Evolutionary conservation across 1,140 invertebrate genomes (phyloP), one percentile per base, ranked within the genome.

Genomic region (Globodera rostochiensis): DNA sequence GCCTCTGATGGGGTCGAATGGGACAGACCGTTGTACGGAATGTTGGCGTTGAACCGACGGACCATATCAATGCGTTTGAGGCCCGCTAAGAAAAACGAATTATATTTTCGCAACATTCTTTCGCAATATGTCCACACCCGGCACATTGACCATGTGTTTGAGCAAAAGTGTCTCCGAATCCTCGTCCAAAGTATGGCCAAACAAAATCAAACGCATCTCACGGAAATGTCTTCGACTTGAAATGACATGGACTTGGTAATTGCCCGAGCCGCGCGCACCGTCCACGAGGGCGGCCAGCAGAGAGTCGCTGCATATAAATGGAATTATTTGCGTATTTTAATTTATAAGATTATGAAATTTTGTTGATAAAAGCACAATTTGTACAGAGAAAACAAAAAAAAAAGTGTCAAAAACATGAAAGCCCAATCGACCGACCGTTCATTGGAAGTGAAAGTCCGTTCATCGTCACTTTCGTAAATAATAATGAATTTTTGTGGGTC

Each of bases 1-100:
- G 74, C 81, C 64, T 98, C 96, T 92, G 96, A 95, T 60, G 95
- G 96, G 70, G 96, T 93, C 86, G 96, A 95, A 91, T 98, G 96
- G 80, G 96, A 93, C 53, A 99, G 93, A 49, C 98, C 97, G 91
- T 95, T 98, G 90, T 99, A 99, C 6, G 97, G 95, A 86, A 98
- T 93, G 90, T 99, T 99, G 70, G 95, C 94, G 91, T 99, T 99
- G 90, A 99, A 99, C 84, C 97, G 91, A 79, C 94, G 93, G 4
- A 98, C 93, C 70, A 92, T 90, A 77, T 93, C 92, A 82, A 90
- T 86, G 82, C 93, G 92, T 80, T 94, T 94, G 90, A 96, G 94
- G 36, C 92, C 91, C 57, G 92, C 93, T 87, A 84, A 78, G 88
- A 69, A 21, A 36, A 85, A n/a, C 11, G 25, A 70, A 47, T 69